These are phyloP conservation scores for Vidua macroura DNA, from an alignment of 2,113 vertebrate genomes.

Conservation along the genomic window DNA sequence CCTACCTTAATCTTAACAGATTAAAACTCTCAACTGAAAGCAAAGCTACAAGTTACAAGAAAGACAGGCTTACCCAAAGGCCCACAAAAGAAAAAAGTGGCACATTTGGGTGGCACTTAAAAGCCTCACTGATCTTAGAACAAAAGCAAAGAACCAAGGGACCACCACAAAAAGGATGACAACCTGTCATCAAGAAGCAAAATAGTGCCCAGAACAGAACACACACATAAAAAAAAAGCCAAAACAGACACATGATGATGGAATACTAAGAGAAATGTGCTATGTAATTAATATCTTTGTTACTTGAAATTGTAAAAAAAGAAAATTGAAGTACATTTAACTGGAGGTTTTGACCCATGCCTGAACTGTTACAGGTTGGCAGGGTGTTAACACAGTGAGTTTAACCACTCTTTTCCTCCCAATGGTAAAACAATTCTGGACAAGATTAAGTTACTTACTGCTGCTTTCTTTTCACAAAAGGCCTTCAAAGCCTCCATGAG, in stretches of 20 bases:
- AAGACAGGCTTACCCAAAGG: background rate
- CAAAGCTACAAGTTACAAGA: background rate
- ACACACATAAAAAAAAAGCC: background rate
- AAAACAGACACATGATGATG: background rate
- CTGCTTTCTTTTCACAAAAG: conserved; percentile 59
- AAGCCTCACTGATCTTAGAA: background rate
- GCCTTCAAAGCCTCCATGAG: conserved; percentile 46
- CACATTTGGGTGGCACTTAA: background rate
- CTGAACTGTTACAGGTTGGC: background rate
- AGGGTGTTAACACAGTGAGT: background rate
- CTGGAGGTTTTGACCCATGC: background rate
- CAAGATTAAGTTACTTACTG: conserved; percentile 30
- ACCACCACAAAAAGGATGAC: background rate
- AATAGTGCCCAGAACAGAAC: background rate
- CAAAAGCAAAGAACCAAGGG: background rate
- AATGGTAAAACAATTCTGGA: background rate
- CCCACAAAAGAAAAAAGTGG: background rate
- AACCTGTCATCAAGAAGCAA: background rate
- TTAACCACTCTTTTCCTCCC: background rate
- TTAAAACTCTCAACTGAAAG: background rate
- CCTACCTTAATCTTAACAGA: background rate
- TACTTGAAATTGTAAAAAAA: background rate
- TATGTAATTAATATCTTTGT: background rate
- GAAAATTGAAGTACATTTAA: background rate
- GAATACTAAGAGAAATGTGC: background rate